phyloP scores from a whole-genome alignment of 2,888 invertebrate species.

The Saturnia pavonia region DNA sequence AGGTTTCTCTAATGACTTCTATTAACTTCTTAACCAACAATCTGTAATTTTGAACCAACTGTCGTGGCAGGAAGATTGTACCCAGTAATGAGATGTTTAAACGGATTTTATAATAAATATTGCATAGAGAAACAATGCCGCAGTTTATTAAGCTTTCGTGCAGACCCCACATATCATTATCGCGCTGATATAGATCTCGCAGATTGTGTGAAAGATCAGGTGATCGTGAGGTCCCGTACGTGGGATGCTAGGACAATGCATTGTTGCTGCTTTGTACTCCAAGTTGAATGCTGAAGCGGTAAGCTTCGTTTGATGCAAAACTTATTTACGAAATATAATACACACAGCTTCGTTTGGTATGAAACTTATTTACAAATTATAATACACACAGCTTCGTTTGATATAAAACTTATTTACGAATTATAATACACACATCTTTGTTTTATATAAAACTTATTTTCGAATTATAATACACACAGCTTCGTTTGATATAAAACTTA shows the following conservation, averaged over 20 bases:
- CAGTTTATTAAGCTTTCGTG: neutral
- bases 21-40: too few species aligned
- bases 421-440: too few species aligned
- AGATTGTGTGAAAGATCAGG: conserved; percentile 2
- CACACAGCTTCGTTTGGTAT: too few species aligned
- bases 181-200: conserved; percentile 1
- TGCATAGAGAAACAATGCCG: neutral
- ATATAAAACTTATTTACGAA: too few species aligned
- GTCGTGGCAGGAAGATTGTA: neutral
- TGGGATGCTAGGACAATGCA: conserved; percentile 22
- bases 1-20: too few species aligned
- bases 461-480: too few species aligned
- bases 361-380: too few species aligned
- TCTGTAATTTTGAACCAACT: too few species aligned
- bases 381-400: too few species aligned
- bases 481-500: too few species aligned
- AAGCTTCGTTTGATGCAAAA: neutral
- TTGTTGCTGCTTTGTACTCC: neutral
- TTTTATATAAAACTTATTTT: too few species aligned
- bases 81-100: neutral
- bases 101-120: neutral
- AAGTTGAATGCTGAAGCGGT: neutral
- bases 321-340: too few species aligned
- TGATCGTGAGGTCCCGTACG: conserved; percentile 5
- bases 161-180: conserved; percentile 4